These are phyloP conservation scores for Arothron firmamentum DNA, from an alignment of 2,113 vertebrate species.

Conservation along the genomic window DNA sequence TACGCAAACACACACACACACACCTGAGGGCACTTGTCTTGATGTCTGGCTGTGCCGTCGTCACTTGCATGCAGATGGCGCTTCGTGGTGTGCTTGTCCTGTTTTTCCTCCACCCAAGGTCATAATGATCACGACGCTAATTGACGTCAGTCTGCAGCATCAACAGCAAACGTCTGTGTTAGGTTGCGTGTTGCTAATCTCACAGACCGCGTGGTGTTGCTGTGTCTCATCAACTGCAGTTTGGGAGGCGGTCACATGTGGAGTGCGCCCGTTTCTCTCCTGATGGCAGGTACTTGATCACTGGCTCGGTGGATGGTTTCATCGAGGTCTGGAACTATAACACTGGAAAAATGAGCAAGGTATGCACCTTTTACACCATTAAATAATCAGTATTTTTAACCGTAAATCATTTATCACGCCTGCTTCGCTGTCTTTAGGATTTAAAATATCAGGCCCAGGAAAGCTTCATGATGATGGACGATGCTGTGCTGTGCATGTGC, in stretches of 20 bases:
- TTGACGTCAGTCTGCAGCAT: conserved; percentile 3
- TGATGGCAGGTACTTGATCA: conserved; percentile 93
- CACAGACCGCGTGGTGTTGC: not conserved
- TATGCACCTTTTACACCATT: conserved; percentile 29
- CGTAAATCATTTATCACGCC: not conserved
- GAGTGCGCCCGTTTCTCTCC: conserved; percentile 98
- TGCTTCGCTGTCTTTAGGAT: conserved; percentile 73
- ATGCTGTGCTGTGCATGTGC: conserved; percentile 93
- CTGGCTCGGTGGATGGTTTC: conserved; percentile 95
- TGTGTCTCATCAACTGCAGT: conserved; percentile 69
- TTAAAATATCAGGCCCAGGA: conserved; percentile 96
- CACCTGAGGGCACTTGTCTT: conserved; percentile 25
- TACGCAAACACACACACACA: conserved; percentile 9
- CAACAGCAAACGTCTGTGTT: not conserved
- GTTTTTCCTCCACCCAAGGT: conserved; percentile 29
- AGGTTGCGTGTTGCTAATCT: too few relatives aligned
- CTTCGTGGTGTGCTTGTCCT: conserved; percentile 18
- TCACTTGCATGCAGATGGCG: conserved; percentile 39
- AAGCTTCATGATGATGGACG: conserved; percentile 99
- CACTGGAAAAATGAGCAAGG: conserved; percentile 96
- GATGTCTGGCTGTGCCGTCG: conserved; percentile 34
- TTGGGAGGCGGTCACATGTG: conserved; percentile 95
- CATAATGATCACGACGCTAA: conserved; percentile 8
- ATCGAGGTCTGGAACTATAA: conserved; percentile 98
- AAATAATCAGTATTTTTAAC: not conserved